A percentile compares a stretch with the other conserved stretches of the same genome.
These are phyloP conservation scores for Andrena bucephala DNA, from an alignment of 2,888 invertebrate genomes.

Conservation along the genomic window DNA sequence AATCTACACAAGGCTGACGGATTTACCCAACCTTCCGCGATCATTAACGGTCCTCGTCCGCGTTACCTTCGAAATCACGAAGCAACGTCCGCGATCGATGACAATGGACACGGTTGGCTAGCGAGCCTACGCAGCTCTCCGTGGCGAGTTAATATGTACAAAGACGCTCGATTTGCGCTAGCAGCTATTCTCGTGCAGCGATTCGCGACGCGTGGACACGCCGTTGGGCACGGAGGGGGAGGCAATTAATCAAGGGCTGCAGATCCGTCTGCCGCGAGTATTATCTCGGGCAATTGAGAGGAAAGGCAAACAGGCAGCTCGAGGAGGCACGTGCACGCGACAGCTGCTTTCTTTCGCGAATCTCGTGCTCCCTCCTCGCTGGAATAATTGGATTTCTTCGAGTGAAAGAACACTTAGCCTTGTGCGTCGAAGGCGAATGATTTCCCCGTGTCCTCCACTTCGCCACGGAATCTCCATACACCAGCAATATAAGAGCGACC, in stretches of 20 bases:
- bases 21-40: neutral
- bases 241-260: conserved; percentile 33
- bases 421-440: too few relatives aligned
- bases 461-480: too few relatives aligned
- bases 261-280: conserved; percentile 7
- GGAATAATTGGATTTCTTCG: neutral
- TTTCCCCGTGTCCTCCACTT: too few relatives aligned
- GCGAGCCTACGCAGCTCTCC: neutral
- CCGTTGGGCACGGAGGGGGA: neutral
- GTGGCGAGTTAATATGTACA: conserved; percentile 32
- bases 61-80: neutral
- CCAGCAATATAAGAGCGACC: too few relatives aligned
- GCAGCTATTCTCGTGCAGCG: conserved; percentile 35
- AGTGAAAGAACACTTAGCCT: too few relatives aligned
- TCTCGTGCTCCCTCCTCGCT: neutral
- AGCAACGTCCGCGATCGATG: conserved; percentile 1
- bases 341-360: conserved; percentile 20
- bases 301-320: neutral
- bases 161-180: conserved; percentile 44
- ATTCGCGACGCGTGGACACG: conserved; percentile 39
- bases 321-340: conserved; percentile 10
- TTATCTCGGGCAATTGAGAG: conserved; percentile 8
- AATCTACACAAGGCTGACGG: neutral
- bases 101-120: neutral
- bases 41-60: neutral